These are phyloP conservation scores for Brachionus sp. DNA, from an alignment of 1,140 invertebrate genomes.

Conservation along the genomic window DNA sequence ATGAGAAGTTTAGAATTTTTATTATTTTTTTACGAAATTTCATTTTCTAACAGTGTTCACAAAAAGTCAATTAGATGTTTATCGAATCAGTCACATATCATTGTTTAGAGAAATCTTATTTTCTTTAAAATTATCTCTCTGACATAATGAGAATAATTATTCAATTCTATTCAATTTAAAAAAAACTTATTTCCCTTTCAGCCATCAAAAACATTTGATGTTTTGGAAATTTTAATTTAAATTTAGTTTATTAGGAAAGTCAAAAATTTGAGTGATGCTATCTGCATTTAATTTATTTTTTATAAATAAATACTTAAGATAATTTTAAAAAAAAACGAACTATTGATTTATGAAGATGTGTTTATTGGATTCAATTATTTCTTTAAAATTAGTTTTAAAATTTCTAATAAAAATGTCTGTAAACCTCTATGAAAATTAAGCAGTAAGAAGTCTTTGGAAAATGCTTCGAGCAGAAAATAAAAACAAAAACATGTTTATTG, in stretches of 20 bases:
- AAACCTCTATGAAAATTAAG: background rate
- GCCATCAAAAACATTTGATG: background rate
- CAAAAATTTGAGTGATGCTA: too few relatives aligned
- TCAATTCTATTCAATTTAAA: too few relatives aligned
- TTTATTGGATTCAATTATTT: background rate
- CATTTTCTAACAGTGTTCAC: too few relatives aligned
- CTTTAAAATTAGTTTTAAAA: background rate
- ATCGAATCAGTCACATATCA: background rate
- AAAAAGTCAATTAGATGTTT: background rate
- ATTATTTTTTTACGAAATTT: too few relatives aligned
- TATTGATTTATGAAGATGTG: background rate
- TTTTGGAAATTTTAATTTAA: background rate
- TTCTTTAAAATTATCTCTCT: background rate
- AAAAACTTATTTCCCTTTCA: background rate
- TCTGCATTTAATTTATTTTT: too few relatives aligned
- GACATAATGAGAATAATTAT: background rate
- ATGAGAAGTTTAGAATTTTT: too few relatives aligned
- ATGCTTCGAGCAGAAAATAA: background rate
- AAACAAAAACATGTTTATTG: background rate
- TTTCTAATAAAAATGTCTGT: background rate
- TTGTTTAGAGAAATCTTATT: background rate
- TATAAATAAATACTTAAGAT: too few relatives aligned
- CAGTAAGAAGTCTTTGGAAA: background rate
- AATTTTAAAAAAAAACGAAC: background rate
- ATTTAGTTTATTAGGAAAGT: too few relatives aligned